These are phyloP conservation scores for Astyanax mexicanus DNA, from an alignment of 2,797 vertebrate genomes.

Conservation along the genomic window DNA sequence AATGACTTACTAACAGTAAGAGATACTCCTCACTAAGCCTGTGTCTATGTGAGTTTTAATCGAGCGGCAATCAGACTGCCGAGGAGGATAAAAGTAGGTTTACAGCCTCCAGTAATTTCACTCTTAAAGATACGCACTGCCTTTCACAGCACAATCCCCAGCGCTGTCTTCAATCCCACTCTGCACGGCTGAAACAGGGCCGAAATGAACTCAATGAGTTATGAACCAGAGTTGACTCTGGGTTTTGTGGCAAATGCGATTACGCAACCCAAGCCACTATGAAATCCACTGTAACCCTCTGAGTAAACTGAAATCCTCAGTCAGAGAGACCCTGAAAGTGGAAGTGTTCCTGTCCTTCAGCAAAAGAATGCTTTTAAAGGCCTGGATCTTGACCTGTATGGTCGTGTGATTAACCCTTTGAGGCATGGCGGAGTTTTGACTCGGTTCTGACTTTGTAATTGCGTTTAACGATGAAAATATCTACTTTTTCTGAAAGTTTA, in stretches of 20 bases:
- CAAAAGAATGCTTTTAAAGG: neutral
- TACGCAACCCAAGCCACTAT: neutral
- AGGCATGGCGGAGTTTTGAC: no score
- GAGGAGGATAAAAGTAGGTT: neutral
- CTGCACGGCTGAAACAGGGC: neutral
- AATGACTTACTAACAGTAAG: neutral
- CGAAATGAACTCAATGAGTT: neutral
- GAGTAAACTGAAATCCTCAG: neutral
- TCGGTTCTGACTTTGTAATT: no score
- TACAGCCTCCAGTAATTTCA: conserved; percentile 1
- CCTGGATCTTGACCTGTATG: neutral
- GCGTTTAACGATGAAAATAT: no score
- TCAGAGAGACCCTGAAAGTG: neutral
- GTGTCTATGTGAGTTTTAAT: conserved; percentile 18
- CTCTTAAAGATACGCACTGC: neutral
- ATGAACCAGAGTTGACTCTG: neutral
- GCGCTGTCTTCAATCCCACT: neutral
- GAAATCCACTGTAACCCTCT: neutral
- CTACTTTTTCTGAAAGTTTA: no score
- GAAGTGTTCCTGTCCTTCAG: neutral
- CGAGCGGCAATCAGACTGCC: conserved; percentile 36
- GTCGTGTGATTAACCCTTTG: conserved; percentile 6
- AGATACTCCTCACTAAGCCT: neutral
- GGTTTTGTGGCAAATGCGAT: conserved; percentile 5
- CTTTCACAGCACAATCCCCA: neutral